Conservation (phyloP, 2,888 invertebrate genomes). For the Xanthia icteritia region DNA sequence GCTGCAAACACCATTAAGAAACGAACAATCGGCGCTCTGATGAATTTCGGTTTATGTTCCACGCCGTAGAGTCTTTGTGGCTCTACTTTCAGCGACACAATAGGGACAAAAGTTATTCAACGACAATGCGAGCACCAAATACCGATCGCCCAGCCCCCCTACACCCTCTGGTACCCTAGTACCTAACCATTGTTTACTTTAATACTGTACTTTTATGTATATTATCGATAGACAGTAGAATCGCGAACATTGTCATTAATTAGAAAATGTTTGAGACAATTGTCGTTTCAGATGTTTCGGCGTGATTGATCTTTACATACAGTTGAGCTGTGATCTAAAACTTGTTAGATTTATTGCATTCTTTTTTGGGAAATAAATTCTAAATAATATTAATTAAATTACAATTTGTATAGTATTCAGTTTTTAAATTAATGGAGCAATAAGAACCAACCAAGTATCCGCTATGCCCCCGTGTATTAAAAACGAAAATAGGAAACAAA, state of each 20-base stretch:
- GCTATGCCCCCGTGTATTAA: background rate
- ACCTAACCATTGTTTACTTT: conserved; percentile 89
- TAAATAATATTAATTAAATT: background rate
- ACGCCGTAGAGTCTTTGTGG: conserved; percentile 88
- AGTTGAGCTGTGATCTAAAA: background rate
- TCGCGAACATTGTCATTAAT: conserved; percentile 77
- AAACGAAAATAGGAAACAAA: background rate
- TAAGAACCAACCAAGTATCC: background rate
- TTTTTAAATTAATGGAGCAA: background rate
- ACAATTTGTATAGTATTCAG: background rate
- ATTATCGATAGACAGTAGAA: conserved; percentile 83
- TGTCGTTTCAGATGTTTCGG: conserved; percentile 28
- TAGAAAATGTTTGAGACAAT: conserved; percentile 34
- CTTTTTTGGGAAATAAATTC: background rate
- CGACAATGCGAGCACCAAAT: conserved; percentile 91
- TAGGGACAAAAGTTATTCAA: conserved; percentile 91
- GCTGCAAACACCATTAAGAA: conserved; percentile 85
- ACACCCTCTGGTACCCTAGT: conserved; percentile 74
- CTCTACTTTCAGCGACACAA: conserved; percentile 89
- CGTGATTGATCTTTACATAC: conserved; percentile 9
- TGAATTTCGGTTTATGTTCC: conserved; percentile 90
- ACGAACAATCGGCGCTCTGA: conserved; percentile 88
- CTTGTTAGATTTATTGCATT: background rate
- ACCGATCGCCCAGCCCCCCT: conserved; percentile 88
- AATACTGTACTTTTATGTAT: conserved; percentile 89